phyloP scores from a whole-genome alignment of 1,140 invertebrate genomes.

The Zaprionus ghesquierei region DNA sequence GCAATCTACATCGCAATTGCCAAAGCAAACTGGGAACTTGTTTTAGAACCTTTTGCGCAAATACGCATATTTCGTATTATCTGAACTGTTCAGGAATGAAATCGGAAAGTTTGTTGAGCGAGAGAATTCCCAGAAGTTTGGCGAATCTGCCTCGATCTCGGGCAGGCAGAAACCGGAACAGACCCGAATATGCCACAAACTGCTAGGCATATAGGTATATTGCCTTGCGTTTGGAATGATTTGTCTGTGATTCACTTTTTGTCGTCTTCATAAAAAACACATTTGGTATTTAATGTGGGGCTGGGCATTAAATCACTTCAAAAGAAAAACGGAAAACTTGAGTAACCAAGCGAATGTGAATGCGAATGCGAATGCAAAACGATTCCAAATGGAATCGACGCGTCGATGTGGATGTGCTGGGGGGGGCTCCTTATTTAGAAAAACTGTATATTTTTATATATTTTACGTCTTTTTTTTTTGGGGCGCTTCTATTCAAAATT shows the following conservation, averaged over 20 bases:
- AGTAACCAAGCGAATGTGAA: background rate
- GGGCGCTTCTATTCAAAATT: background rate
- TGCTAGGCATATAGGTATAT: background rate
- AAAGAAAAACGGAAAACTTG: background rate
- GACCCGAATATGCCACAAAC: background rate
- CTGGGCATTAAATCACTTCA: background rate
- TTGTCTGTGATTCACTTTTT: conserved; percentile 19
- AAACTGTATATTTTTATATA: background rate
- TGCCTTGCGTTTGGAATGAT: background rate
- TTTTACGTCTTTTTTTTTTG: background rate
- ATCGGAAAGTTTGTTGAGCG: background rate
- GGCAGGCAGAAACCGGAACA: conserved; percentile 12
- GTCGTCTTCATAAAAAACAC: conserved; percentile 16
- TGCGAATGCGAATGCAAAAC: background rate
- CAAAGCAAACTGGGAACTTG: background rate
- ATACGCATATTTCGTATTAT: no score
- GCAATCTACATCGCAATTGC: background rate
- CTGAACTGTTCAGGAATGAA: no score
- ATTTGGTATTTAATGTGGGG: conserved; percentile 2
- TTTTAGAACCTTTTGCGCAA: background rate
- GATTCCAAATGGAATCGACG: background rate
- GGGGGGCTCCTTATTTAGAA: conserved; percentile 3
- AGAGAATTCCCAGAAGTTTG: background rate
- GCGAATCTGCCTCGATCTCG: background rate
- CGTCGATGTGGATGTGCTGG: background rate